Conservation (phyloP, 2,888 invertebrate species). For the Drosophila acutilabella region DNA sequence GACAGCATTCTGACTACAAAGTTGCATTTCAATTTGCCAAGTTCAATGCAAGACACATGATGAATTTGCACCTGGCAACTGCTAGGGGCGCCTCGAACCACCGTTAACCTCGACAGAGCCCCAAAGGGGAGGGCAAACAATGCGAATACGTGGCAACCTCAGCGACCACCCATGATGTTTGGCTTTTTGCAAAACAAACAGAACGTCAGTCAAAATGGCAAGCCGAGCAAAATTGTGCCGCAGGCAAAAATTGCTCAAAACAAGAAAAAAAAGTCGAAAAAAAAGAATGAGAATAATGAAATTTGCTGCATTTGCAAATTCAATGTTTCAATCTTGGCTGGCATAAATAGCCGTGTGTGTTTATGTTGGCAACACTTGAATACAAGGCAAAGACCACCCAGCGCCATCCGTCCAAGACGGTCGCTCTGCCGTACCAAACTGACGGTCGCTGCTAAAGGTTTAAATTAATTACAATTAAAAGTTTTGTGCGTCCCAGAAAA, state of each 20-base stretch:
- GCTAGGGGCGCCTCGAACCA: slow-evolving; percentile 3
- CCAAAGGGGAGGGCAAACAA: background rate
- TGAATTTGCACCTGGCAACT: slow-evolving; percentile 50
- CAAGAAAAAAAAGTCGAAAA: slow-evolving; percentile 3
- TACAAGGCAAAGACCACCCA: slow-evolving; percentile 55
- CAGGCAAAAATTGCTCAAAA: slow-evolving; percentile 23
- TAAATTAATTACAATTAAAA: slow-evolving; percentile 80
- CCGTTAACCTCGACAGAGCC: slow-evolving; percentile 12
- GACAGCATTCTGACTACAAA: slow-evolving; percentile 16
- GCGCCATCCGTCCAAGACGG: background rate
- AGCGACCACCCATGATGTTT: slow-evolving; percentile 70
- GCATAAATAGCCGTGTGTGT: slow-evolving; percentile 74
- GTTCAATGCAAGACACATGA: slow-evolving; percentile 38
- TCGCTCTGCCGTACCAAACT: slow-evolving; percentile 1
- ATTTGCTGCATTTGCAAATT: slow-evolving; percentile 65
- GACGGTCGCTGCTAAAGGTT: slow-evolving; percentile 40
- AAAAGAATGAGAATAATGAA: slow-evolving; percentile 9
- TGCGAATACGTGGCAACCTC: slow-evolving; percentile 14
- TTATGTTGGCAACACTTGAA: slow-evolving; percentile 80
- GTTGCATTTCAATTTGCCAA: slow-evolving; percentile 38
- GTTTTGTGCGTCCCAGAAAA: slow-evolving; percentile 41
- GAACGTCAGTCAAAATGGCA: slow-evolving; percentile 68
- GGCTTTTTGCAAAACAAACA: slow-evolving; percentile 81
- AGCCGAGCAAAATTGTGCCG: slow-evolving; percentile 29
- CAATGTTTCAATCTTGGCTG: slow-evolving; percentile 62